These are phyloP conservation scores for Sciurus niger DNA, from an alignment of 2,113 vertebrate genomes.

Conservation along the genomic window DNA sequence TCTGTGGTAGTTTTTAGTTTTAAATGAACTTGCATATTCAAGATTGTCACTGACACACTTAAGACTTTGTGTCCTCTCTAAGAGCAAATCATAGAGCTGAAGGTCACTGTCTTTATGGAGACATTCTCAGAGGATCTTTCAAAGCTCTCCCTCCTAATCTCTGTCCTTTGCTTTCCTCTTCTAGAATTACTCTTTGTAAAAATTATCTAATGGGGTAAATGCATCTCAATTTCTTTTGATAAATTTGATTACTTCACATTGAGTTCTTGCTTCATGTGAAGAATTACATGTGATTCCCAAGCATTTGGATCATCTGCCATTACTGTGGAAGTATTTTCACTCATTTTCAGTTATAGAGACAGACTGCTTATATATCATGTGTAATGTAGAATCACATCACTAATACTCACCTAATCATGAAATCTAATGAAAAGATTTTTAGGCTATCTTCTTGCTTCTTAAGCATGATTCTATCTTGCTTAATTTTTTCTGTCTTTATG, in stretches of 20 bases:
- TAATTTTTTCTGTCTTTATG: neutral
- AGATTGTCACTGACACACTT: neutral
- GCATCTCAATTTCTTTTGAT: conserved; percentile 23
- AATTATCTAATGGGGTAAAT: neutral
- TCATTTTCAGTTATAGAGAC: conserved; percentile 4
- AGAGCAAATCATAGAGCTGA: neutral
- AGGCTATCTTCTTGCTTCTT: neutral
- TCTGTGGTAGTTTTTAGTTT: neutral
- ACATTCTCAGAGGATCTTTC: neutral
- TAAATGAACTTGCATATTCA: neutral
- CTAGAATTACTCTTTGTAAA: neutral
- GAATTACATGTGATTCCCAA: neutral
- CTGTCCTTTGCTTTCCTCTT: neutral
- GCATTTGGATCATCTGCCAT: neutral
- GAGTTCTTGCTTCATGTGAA: neutral
- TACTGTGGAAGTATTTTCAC: conserved; percentile 12
- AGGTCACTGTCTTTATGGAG: neutral
- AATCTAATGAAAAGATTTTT: neutral
- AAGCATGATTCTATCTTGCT: neutral
- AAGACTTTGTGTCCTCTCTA: neutral
- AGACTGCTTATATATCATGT: neutral
- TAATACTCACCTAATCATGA: neutral
- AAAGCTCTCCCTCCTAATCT: neutral
- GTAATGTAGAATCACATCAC: neutral
- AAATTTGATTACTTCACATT: conserved; percentile 1